phyloP scores from a whole-genome alignment of 2,888 invertebrate species.

The Pseudococcus longispinus region DNA sequence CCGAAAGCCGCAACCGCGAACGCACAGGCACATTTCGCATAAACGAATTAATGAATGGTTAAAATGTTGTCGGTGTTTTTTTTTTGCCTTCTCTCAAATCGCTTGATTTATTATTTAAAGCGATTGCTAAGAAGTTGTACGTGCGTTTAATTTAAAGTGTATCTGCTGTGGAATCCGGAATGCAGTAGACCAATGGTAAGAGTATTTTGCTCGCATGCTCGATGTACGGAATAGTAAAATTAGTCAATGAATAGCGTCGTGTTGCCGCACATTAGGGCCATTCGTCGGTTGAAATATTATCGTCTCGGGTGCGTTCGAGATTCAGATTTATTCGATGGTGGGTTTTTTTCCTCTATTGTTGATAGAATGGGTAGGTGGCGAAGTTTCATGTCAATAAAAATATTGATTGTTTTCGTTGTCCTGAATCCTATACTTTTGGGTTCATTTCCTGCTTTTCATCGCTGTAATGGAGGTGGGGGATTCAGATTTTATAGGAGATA shows the following conservation, averaged over 20 bases:
- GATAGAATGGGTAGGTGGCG: not conserved
- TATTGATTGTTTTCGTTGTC: too few relatives aligned
- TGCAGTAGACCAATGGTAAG: constrained; percentile 9
- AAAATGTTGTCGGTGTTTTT: constrained; percentile 17
- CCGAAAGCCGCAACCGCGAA: not conserved
- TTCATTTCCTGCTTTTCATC: too few relatives aligned
- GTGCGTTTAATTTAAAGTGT: constrained; percentile 42
- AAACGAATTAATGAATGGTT: constrained; percentile 31
- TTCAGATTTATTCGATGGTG: not conserved
- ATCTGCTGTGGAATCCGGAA: constrained; percentile 23
- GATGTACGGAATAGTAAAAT: not conserved
- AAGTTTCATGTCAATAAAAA: not conserved
- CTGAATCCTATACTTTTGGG: too few relatives aligned
- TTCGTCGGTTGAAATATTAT: not conserved
- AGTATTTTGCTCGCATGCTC: not conserved
- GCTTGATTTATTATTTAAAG: constrained; percentile 30
- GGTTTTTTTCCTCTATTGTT: not conserved
- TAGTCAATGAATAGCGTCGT: not conserved
- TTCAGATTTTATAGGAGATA: too few relatives aligned
- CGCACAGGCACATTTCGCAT: not conserved
- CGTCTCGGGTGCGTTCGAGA: not conserved
- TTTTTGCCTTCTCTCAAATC: not conserved
- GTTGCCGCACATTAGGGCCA: not conserved
- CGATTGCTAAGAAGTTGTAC: constrained; percentile 28
- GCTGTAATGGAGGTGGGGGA: too few relatives aligned